Base-by-base conservation (phyloP, 2,888 invertebrate genomes). In the Atethmia centrago region DNA sequence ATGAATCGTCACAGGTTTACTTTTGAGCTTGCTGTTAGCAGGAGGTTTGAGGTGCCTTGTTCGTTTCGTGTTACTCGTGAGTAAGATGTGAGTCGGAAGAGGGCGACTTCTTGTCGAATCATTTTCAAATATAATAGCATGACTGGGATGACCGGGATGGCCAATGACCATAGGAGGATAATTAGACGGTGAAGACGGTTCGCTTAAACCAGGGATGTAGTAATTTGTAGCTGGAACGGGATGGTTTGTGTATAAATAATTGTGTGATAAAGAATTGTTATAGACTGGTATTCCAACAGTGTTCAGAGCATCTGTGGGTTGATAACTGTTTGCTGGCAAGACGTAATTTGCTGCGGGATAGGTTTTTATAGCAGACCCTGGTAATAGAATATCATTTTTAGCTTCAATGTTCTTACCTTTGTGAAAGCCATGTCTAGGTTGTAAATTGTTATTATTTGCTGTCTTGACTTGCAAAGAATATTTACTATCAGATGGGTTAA, bases 41-140 rank as follows among this genome's bases (percentile, higher is more conserved):
- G 86, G 85, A 7, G 85, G 77, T 66, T 86, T 86, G 10, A 86
- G 71, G 64, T 86, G 86, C 65, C 85, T 86, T 10, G 85, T 80
- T 25, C 66, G 62, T 69, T 86, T 86, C 1, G 55, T 21, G n/a
- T 70, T 63, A 71, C 51, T 71, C 1, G 84, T 55, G 4, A 82
- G 42, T 10, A 81, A 55, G n/a, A 82, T 56, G 25, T 73, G 83
- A 2, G 75, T 70, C 1, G 71, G 81, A 21, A 68, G 53, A 0
- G 68, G 80, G n/a, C 65, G 84, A 56, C 63, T 63, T 36, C 74
- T 70, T 16, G 69, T 25, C 14, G 80, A 51, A 40, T 69, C 42
- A 31, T 75, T 80, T 61, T 81, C 75, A 31, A 83, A 61, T 28
- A 75, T 25, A 3, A 86, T 83, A 53, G 83, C 61, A n/a, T 78